Base-by-base conservation (phyloP, 2,888 invertebrate genomes). In the Hyles lineata region DNA sequence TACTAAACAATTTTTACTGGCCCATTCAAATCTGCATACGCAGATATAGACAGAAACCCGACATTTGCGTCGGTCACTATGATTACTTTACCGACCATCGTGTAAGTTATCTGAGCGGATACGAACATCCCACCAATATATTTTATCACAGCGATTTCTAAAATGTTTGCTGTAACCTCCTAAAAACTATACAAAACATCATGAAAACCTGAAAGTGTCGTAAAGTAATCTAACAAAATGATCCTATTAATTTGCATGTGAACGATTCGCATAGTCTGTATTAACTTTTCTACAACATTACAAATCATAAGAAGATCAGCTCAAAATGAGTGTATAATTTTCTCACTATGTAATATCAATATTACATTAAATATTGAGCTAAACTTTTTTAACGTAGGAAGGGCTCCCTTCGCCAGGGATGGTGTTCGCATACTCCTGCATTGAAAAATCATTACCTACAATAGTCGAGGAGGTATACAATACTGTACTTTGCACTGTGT, bases 361-460 rank as follows among this genome's bases (percentile, higher is more conserved):
- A 43, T 43, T 43, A 43, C 43, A 43, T 43, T 11, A 55, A 25
- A 7, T 69, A 43, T 63, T 32, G 23, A 52, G 61, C 21, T 9
- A 19, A 50, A 50, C 29, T 15, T 86, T 90, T 88, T 90, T 85
- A 79, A 87, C 76, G 73, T 92, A 94, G 93, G 94, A 94, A 90
- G 93, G 93, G 82, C 83, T 43, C 1, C 43, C 43, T 43, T 43
- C 43, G 43, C 43, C 43, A 43, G 43, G 43, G 43, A 15, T 94
- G 94, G 94, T 90, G 90, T 96, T 96, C 93, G 96, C 96, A 90
- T 96, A 95, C 94, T 93, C 95, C 91, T 96, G 96, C 95, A 96
- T 96, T 85, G 96, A 96, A 93, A 96, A 96, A 90, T 96, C 96
- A 85, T 95, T 96, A 88, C 95, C 96, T 78, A 87, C 90, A 86